Conservation (phyloP, 2,797 vertebrate species). For the Ciconia nigra region DNA sequence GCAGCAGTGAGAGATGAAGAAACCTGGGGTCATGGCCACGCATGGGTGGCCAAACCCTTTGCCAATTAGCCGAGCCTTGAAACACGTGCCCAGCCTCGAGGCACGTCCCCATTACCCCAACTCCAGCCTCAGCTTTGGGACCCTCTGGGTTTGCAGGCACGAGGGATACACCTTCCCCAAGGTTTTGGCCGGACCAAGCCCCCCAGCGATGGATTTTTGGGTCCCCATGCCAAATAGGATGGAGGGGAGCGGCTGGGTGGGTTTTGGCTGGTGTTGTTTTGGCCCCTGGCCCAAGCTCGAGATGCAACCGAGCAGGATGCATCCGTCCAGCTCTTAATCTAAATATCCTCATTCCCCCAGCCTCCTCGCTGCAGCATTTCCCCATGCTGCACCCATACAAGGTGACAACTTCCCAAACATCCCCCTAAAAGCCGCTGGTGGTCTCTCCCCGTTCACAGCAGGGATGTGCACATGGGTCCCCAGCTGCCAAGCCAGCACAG, state of each 20-base stretch:
- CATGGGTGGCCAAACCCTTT: neutral
- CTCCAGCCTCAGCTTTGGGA: neutral
- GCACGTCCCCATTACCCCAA: accelerated
- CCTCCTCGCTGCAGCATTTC: accelerated
- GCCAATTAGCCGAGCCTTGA: neutral
- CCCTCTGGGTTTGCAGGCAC: accelerated
- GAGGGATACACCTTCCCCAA: accelerated
- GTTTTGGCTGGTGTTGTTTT: neutral
- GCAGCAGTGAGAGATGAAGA: neutral
- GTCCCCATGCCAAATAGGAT: accelerated
- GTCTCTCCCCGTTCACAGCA: neutral
- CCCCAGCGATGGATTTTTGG: neutral
- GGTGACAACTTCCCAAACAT: neutral
- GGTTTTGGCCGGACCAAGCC: neutral
- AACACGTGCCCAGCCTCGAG: neutral
- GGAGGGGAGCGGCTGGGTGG: neutral
- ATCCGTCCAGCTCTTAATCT: accelerated
- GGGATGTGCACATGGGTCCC: neutral
- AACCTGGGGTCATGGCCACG: accelerated
- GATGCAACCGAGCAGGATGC: neutral
- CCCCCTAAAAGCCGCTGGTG: neutral
- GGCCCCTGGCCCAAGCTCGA: neutral
- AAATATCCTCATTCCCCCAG: neutral
- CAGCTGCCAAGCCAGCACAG: accelerated
- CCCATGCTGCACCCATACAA: too few relatives aligned